Base-by-base conservation (phyloP, 2,113 vertebrate genomes). In the Trematocara variabile region DNA sequence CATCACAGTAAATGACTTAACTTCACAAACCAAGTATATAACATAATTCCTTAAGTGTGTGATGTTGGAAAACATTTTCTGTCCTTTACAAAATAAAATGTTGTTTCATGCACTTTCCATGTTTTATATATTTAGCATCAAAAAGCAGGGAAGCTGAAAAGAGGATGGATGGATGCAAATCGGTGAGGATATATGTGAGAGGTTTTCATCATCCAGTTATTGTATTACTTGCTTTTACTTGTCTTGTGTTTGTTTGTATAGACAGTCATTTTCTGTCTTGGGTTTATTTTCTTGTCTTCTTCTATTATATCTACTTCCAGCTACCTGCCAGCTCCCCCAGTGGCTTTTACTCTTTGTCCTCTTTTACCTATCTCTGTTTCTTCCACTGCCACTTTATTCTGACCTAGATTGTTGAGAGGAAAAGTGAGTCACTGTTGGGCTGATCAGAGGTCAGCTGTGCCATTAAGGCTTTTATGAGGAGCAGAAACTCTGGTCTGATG, bases 401-500 rank as follows among this genome's bases (percentile, higher is more conserved):
- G 70, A 80, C 78, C 90, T 60, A 52, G 41, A 82, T 80, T 58
- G 39, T 56, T 81, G 53, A 53, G 39, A 75, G 82, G 86, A 44
- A 58, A 48, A 54, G 28, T 58, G 56, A 86, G 78, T 89, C 82
- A 82, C 37, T 77, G 28, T 65, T 54, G 79, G 14, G 41, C 79
- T 39, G 68, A 82, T 85, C 18, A 14, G 75, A 25, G 78, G 50
- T 88, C 87, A 75, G 16, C 52, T 37, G 60, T 8, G 4, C 75
- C 79, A 56, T 93, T 44, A 82, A 50, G 37, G 56, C 53, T 89
- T 86, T 90, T 80, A 89, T 78, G 85, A 86, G 63, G 88, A 68
- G 85, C 13, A 80, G 50, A 75, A 54, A 75, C 56, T 48, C 77
- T 30, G 25, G 28, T 79, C 58, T 12, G 8, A 13, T 63, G 65